phyloP scores from a whole-genome alignment of 23 tunicate species.

The Aplidium turbinatum region DNA sequence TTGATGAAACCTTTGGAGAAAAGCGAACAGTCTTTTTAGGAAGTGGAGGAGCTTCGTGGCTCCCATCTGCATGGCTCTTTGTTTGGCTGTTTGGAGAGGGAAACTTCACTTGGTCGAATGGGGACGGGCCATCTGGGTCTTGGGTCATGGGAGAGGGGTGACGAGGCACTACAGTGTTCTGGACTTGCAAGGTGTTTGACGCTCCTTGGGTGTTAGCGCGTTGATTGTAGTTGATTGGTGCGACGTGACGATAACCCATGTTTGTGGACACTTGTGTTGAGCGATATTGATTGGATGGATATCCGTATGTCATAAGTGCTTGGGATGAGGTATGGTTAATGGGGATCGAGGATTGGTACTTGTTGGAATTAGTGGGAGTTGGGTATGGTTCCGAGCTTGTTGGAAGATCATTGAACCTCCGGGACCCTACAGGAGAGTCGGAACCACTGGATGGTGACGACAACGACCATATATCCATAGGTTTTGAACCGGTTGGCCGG shows the following conservation, averaged over 20 bases:
- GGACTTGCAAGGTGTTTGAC: neutral
- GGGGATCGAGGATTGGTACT: neutral
- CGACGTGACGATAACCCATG: neutral
- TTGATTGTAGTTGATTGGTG: neutral
- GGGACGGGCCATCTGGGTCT: constrained; percentile 31
- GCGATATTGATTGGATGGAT: constrained; percentile 2
- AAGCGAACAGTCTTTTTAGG: constrained; percentile 43
- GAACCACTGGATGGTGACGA: constrained; percentile 69
- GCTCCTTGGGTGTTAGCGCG: constrained; percentile 3
- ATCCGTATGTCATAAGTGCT: neutral
- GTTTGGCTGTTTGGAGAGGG: constrained; percentile 18
- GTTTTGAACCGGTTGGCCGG: constrained; percentile 46
- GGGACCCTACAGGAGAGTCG: constrained; percentile 48
- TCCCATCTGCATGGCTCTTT: neutral
- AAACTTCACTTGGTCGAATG: constrained; percentile 31
- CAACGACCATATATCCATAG: constrained; percentile 18
- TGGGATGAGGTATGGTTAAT: neutral
- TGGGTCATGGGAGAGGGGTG: constrained; percentile 15
- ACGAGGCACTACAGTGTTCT: neutral
- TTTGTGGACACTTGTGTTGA: neutral
- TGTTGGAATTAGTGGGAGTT: constrained; percentile 19
- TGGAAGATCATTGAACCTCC: constrained; percentile 31
- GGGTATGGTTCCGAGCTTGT: constrained; percentile 14
- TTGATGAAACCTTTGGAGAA: constrained; percentile 1
- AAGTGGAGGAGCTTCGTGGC: constrained; percentile 26